These are phyloP conservation scores for Gobio gobio DNA, from an alignment of 2,113 vertebrate genomes.

Conservation along the genomic window DNA sequence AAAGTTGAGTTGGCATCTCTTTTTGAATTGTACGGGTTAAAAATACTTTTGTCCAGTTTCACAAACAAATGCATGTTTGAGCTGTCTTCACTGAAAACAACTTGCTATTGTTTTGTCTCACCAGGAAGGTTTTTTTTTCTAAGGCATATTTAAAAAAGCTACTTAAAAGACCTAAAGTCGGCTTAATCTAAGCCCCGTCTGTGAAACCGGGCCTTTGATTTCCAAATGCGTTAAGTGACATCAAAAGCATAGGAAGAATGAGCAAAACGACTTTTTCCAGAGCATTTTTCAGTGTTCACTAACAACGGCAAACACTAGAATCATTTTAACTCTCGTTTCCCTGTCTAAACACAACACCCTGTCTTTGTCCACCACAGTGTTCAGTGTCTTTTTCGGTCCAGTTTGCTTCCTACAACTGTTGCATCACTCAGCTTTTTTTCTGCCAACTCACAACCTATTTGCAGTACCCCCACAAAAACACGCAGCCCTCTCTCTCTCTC, in stretches of 20 bases:
- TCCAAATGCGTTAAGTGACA: neutral
- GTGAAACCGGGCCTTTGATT: neutral
- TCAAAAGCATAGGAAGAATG: neutral
- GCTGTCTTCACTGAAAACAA: too few relatives aligned
- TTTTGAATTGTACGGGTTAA: neutral
- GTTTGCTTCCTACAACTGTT: conserved; percentile 41
- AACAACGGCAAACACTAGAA: neutral
- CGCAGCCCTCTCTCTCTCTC: conserved; percentile 50
- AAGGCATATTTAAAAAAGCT: too few relatives aligned
- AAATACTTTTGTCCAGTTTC: too few relatives aligned
- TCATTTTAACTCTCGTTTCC: neutral
- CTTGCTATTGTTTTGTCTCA: too few relatives aligned
- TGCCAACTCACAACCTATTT: conserved; percentile 50
- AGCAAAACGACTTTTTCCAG: neutral
- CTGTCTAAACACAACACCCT: conserved; percentile 13
- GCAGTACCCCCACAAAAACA: conserved; percentile 29
- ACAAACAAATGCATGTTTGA: too few relatives aligned
- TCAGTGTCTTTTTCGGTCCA: conserved; percentile 3
- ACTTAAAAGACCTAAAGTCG: too few relatives aligned
- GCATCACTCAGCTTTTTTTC: conserved; percentile 46
- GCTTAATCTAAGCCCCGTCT: too few relatives aligned
- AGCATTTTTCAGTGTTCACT: neutral
- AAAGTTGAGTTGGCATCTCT: neutral
- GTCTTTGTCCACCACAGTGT: neutral
- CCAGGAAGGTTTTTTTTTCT: too few relatives aligned